Percentiles rank a stretch among this genome's conserved stretches.
These are phyloP conservation scores for Atta colombica DNA, from an alignment of 1,140 invertebrate genomes.

Conservation along the genomic window DNA sequence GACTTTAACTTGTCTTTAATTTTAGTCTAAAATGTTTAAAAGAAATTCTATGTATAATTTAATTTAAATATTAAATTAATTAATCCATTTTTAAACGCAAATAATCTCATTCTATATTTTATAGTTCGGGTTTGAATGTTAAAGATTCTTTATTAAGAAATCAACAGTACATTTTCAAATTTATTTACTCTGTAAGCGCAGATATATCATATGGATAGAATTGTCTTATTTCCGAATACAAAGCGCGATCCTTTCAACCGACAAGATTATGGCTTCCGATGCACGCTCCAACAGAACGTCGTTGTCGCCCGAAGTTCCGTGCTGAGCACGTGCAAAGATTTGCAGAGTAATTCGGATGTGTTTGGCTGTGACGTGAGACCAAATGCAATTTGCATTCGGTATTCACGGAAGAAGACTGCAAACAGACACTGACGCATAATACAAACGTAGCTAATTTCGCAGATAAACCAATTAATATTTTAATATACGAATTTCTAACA, in stretches of 20 bases:
- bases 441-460: constrained; percentile 28
- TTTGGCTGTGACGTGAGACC: constrained; percentile 61
- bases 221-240: constrained; percentile 34
- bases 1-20: not conserved
- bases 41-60: not conserved
- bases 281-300: constrained; percentile 52
- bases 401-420: constrained; percentile 53
- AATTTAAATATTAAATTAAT: constrained; percentile 6
- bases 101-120: not conserved
- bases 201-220: constrained; percentile 23
- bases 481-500: not conserved
- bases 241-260: constrained; percentile 47
- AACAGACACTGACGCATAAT: constrained; percentile 38
- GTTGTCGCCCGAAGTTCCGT: constrained; percentile 56
- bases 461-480: constrained; percentile 22
- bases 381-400: constrained; percentile 61
- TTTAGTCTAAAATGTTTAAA: not conserved
- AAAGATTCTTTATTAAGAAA: not conserved
- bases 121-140: not conserved
- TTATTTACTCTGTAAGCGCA: not conserved
- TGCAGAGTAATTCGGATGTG: constrained; percentile 63
- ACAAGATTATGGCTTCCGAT: constrained; percentile 56
- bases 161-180: not conserved
- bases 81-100: constrained; percentile 1
- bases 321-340: constrained; percentile 60